phyloP scores from a whole-genome alignment of 2,797 vertebrate species.

The Neosilurus mollespiculum region DNA sequence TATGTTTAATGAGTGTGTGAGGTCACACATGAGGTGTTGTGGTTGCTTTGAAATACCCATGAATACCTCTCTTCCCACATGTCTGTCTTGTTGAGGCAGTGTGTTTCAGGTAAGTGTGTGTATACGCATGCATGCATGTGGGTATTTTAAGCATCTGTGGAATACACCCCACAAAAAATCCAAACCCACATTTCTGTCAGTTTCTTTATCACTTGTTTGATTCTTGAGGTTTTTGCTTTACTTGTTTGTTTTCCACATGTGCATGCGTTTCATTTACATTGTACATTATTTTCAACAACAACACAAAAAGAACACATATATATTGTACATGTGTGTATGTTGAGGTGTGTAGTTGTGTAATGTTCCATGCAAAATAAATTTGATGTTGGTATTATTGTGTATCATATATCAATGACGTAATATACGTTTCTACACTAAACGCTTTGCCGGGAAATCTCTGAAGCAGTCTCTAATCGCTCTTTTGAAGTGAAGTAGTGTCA shows the following conservation, averaged over 20 bases:
- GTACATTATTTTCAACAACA: no score
- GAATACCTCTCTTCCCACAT: constrained; percentile 80
- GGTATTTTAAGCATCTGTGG: constrained; percentile 22
- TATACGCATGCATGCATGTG: constrained; percentile 19
- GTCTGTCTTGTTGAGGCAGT: constrained; percentile 83
- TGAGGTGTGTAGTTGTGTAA: neutral
- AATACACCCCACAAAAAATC: constrained; percentile 23
- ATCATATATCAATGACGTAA: neutral
- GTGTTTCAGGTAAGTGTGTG: constrained; percentile 83
- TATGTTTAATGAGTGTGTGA: constrained; percentile 10
- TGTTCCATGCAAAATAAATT: neutral
- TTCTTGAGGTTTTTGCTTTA: neutral
- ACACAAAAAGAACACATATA: no score
- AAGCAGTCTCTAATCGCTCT: neutral
- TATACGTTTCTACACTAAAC: neutral
- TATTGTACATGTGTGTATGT: neutral
- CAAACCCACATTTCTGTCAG: constrained; percentile 9
- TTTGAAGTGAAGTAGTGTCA: neutral
- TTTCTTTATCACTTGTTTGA: neutral
- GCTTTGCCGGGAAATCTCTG: neutral
- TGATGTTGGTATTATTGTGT: neutral
- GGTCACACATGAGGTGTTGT: constrained; percentile 49
- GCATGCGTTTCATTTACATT: neutral
- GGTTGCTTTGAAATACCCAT: constrained; percentile 69
- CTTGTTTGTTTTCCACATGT: neutral